A percentile compares a stretch with the other conserved stretches of the same genome.
Conservation (phyloP, 2,113 vertebrate genomes). For the Diphyllodes magnificus region DNA sequence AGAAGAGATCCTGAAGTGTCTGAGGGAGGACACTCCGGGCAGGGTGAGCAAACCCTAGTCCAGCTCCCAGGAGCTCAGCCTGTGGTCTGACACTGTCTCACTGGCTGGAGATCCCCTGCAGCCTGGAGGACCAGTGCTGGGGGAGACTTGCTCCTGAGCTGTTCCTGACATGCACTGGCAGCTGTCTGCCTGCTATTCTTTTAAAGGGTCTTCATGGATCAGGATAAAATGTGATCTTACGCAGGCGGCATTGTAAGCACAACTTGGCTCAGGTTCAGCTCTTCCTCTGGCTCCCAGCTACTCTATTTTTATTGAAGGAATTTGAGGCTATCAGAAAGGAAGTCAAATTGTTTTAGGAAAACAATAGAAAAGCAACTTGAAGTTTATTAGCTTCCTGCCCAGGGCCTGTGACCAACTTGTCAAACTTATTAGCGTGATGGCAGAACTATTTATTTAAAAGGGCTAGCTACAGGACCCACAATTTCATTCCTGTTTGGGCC, state of each 20-base stretch:
- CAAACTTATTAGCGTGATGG: conserved; percentile 59
- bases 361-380: conserved; percentile 85
- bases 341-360: conserved; percentile 95
- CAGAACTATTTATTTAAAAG: conserved; percentile 70
- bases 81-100: not conserved
- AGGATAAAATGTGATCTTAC: conserved; percentile 68
- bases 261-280: conserved; percentile 77
- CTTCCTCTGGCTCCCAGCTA: conserved; percentile 72
- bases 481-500: conserved; percentile 62
- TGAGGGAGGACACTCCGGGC: not conserved
- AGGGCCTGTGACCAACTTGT: conserved; percentile 59
- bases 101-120: conserved; percentile 29
- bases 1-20: not conserved
- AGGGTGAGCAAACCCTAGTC: not conserved
- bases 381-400: conserved; percentile 76
- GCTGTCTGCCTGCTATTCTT: conserved; percentile 60
- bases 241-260: conserved; percentile 69
- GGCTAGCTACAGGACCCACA: conserved; percentile 33
- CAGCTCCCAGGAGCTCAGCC: conserved; percentile 8
- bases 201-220: conserved; percentile 52
- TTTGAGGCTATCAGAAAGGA: conserved; percentile 82
- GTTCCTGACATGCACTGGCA: conserved; percentile 55
- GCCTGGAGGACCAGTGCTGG: conserved; percentile 12
- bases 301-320: conserved; percentile 86
- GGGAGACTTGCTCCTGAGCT: not conserved